phyloP scores from a whole-genome alignment of 2,888 invertebrate genomes.

The Troides oblongomaculatus region DNA sequence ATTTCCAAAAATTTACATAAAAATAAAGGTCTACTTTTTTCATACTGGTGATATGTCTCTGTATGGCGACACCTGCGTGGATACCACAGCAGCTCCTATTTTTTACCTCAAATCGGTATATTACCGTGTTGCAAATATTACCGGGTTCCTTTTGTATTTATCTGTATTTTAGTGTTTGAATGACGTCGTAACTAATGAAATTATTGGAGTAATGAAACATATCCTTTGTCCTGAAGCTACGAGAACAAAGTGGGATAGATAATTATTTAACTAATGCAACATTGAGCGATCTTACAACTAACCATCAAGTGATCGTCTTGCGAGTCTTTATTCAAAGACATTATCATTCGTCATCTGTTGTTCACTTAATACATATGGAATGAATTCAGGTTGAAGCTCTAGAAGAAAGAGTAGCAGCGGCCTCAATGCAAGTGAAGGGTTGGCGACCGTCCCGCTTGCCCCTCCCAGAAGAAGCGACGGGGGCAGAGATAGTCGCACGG shows the following conservation, averaged over 20 bases:
- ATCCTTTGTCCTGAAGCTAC: too few species aligned
- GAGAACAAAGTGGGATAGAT: too few species aligned
- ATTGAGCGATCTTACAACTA: too few species aligned
- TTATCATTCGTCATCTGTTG: neutral
- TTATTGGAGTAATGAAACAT: neutral
- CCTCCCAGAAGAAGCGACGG: slow-evolving; percentile 81
- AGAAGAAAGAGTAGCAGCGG: slow-evolving; percentile 93
- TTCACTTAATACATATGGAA: neutral
- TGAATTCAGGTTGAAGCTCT: slow-evolving; percentile 85
- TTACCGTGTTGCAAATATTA: neutral
- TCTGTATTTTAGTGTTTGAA: neutral
- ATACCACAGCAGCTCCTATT: too few species aligned
- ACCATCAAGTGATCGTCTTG: too few species aligned
- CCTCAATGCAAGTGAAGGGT: slow-evolving; percentile 94
- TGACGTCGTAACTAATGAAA: neutral
- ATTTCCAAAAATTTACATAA: too few species aligned
- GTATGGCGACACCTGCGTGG: neutral
- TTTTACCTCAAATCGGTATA: neutral
- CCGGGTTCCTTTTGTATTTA: too few species aligned
- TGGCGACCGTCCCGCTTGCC: slow-evolving; percentile 82
- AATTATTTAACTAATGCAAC: too few species aligned
- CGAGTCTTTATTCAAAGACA: too few species aligned
- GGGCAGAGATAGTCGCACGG: slow-evolving; percentile 78
- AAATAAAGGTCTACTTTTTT: too few species aligned
- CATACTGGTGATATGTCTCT: neutral